Evolutionary conservation across 2,113 vertebrate species (phyloP).

Genomic region (Chascanopsetta lugubris): DNA sequence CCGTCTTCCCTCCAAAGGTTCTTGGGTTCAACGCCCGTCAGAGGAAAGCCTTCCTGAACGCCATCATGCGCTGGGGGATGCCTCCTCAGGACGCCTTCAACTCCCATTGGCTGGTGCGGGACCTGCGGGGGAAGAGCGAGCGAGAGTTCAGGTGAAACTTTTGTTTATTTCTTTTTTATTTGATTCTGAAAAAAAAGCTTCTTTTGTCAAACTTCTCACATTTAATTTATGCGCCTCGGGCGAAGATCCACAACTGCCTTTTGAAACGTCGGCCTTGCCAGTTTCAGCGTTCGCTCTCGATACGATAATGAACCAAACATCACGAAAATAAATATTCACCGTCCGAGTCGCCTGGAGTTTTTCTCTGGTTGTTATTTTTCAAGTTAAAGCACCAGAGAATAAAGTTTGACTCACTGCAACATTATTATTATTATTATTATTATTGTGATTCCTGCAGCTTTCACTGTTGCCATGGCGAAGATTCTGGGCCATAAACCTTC

Average conservation of each 20-base stretch:
- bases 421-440: not conserved
- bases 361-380: constrained; percentile 10
- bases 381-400: not conserved
- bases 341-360: not conserved
- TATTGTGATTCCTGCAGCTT: not conserved
- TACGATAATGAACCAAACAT: not conserved
- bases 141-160: constrained; percentile 92
- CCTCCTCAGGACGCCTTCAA: constrained; percentile 98
- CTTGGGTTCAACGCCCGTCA: constrained; percentile 97
- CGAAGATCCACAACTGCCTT: not conserved
- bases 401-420: not conserved
- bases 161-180: not conserved
- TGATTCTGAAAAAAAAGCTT: not conserved
- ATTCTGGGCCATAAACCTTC: not conserved
- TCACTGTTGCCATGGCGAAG: not conserved
- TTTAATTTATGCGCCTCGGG: constrained; percentile 13
- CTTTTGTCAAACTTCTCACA: constrained; percentile 8
- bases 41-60: constrained; percentile 95
- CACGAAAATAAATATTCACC: not conserved
- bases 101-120: constrained; percentile 97
- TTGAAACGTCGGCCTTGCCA: not conserved
- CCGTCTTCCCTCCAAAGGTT: constrained; percentile 78
- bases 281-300: constrained; percentile 14
- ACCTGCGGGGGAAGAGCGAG: constrained; percentile 95
- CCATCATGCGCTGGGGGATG: constrained; percentile 99